Conservation (phyloP, 1,140 invertebrate genomes). For the Notospermus geniculatus region DNA sequence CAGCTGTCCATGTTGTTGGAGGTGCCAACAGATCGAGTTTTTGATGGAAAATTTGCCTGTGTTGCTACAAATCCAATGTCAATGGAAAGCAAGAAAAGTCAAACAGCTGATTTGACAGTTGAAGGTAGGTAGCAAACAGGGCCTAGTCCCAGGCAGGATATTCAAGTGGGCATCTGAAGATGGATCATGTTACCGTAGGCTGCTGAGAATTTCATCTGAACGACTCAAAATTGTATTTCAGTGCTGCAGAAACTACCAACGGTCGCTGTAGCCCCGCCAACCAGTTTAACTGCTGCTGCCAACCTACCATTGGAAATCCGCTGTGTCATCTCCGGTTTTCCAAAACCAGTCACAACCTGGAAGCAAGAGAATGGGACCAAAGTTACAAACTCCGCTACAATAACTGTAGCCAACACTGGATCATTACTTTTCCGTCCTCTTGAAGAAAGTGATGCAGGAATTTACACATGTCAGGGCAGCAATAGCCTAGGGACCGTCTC, state of each 20-base stretch:
- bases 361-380: background rate
- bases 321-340: background rate
- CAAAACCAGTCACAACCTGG: background rate
- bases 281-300: background rate
- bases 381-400: background rate
- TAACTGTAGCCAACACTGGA: background rate
- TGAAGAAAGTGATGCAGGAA: background rate
- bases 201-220: too few relatives aligned
- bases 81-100: background rate
- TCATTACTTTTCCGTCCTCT: background rate
- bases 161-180: too few relatives aligned
- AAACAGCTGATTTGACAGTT: background rate
- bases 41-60: background rate
- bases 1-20: background rate
- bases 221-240: too few relatives aligned
- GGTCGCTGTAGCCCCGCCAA: background rate
- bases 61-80: constrained; percentile 12
- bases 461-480: background rate
- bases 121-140: constrained; percentile 7
- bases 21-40: background rate
- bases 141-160: too few relatives aligned
- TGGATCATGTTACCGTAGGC: too few relatives aligned
- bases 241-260: background rate
- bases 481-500: background rate
- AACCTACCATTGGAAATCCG: background rate